Percentiles rank a stretch among this genome's conserved stretches.
Conservation (phyloP, 1,140 invertebrate species). For the Metopolophium dirhodum region DNA sequence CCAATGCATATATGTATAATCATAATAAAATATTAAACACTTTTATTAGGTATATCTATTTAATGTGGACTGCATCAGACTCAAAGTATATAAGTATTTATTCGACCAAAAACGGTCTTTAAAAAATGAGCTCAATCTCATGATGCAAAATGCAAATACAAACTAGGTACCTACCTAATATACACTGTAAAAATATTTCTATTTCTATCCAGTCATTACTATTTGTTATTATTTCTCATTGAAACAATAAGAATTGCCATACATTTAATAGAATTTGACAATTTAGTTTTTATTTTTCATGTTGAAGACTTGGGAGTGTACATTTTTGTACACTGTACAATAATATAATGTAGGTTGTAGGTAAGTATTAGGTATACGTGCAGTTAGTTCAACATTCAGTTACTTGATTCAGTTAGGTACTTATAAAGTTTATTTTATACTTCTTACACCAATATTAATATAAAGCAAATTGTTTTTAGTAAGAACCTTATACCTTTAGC, state of each 20-base stretch:
- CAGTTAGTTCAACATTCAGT: background rate
- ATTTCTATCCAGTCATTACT: background rate
- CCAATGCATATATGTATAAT: too few species aligned
- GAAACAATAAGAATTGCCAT: background rate
- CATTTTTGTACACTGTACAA: background rate
- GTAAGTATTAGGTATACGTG: background rate
- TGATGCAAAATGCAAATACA: too few species aligned
- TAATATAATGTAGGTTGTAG: background rate
- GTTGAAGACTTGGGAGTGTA: background rate
- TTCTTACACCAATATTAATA: conserved; percentile 9
- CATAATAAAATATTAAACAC: background rate
- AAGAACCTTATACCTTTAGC: background rate
- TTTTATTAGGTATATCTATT: background rate
- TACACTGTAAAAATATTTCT: too few species aligned
- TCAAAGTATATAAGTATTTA: background rate
- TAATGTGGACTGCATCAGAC: background rate
- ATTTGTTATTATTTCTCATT: background rate
- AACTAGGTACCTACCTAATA: too few species aligned
- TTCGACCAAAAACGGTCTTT: background rate
- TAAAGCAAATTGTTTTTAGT: background rate
- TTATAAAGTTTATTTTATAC: background rate
- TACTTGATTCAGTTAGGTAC: background rate
- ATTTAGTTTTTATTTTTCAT: background rate
- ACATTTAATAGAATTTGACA: background rate
- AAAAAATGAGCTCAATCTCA: background rate